Evolutionary conservation across 2,797 vertebrate genomes (phyloP), one percentile per base, ranked within the genome.

Genomic region (Hydrophis major): DNA sequence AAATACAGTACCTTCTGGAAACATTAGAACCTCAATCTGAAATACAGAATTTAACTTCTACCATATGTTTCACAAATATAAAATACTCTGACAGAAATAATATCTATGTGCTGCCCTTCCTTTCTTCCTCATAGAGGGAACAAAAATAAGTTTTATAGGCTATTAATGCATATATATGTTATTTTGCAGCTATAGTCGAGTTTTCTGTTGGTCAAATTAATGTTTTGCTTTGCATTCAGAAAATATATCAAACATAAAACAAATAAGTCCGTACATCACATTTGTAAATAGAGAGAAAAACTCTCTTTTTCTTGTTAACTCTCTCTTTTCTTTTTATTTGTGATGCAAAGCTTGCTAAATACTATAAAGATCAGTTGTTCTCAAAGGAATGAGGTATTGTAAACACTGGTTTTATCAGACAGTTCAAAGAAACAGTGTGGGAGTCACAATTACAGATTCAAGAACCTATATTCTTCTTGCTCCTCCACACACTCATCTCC

Each of bases 391-490:
- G 95, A 96, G 78, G 92, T 95, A 94, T 95, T 96, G 94, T 95
- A 96, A 96, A 96, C 86, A 95, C 89, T 95, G 63, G 97, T 95
- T 95, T 91, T 96, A 94, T 94, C 66, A 97, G 96, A 95, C 94
- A 96, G 94, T 96, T 97, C 95, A 95, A 97, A 97, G 96, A 97
- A 97, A 96, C 93, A 96, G 95, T 12, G 97, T 98, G 94, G 97
- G 97, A 97, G 97, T 96, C 94, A 96, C 97, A 98, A 97, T 98
- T 97, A 97, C 47, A 95, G 96, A 97, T 97, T 98, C 96, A 97
- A 96, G 94, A 97, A 96, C 94, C 95, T 95, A 55, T 96, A 97
- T 97, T 96, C 90, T 53, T 96, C 94, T 94, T 96, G 96, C 97
- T 97, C 97, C 97, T 96, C 96, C 96, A 93, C 96, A 93, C 0